These are phyloP conservation scores for Sternotherus odoratus DNA, from an alignment of 2,797 vertebrate genomes.

Conservation along the genomic window DNA sequence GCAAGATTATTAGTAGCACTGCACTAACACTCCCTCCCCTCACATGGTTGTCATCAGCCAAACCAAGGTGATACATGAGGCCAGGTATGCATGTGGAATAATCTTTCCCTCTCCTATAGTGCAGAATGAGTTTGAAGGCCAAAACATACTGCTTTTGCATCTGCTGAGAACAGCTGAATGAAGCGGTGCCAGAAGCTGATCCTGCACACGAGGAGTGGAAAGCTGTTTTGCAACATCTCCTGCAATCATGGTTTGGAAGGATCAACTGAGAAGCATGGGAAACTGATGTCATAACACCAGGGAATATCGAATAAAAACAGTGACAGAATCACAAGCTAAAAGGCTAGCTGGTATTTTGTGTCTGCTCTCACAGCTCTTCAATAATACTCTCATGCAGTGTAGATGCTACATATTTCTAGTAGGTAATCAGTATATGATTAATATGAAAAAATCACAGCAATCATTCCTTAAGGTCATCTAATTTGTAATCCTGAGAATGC, in stretches of 20 bases:
- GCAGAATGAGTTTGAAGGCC: neutral
- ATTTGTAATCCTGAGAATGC: neutral
- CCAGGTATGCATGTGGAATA: neutral
- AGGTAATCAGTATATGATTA: neutral
- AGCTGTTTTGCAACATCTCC: neutral
- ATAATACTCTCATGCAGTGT: neutral
- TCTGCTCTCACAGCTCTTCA: neutral
- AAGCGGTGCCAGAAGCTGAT: neutral
- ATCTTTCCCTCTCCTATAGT: neutral
- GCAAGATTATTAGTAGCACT: neutral
- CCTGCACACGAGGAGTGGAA: neutral
- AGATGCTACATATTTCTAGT: neutral
- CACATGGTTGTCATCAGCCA: neutral
- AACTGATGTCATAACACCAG: neutral
- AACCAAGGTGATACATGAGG: neutral
- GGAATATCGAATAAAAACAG: neutral
- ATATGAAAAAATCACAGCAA: neutral
- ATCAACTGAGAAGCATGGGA: neutral
- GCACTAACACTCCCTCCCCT: neutral
- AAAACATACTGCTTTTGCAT: neutral
- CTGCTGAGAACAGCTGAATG: neutral
- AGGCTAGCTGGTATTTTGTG: neutral
- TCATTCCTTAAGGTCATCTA: neutral
- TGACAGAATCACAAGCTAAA: neutral
- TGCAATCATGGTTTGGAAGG: neutral